Evolutionary conservation across 2,797 vertebrate species (phyloP), one percentile per base, ranked within the genome.

Genomic region (Oreochromis mossambicus): DNA sequence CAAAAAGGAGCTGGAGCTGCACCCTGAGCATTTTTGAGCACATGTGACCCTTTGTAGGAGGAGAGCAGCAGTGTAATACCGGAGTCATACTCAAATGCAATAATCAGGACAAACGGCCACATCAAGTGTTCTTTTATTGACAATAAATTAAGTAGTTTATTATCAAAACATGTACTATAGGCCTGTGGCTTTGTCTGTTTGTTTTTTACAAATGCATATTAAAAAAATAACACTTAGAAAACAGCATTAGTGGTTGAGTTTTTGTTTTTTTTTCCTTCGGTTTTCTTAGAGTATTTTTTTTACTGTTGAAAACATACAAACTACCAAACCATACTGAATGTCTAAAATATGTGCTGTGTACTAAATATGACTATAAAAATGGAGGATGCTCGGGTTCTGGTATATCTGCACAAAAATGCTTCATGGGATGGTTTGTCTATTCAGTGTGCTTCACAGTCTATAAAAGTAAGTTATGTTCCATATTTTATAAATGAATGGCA

Each of bases 1-100:
- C 93, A 99, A 98, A 84, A 97, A 97, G 92, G 98, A 99, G 94
- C 97, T 99, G 96, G 96, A 96, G 83, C 94, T 96, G 85, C 97
- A 98, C 78, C 98, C 98, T 0, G 97, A 98, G 13, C 97, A 97
- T 88, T 99, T 99, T 90, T 98, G 87, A 83, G 38, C 54, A n/a
- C 1, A 19, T 5, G 70, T 50, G 70, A 51, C 70, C 46, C 11
- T 75, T 32, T 34, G 46, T 51, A 34, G 70, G 46, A 32, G 70
- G 26, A 32, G 43, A 43, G 43, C 43, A 29, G 43, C 43, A 32
- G 15, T 32, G 26, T 32, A 32, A 48, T 46, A 55, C 77, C 76
- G 58, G 41, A 79, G 77, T 13, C 4, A 9, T 7, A 46, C 68
- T 32, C 52, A 36, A 15, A 76, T 82, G 83, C 77, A 91, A 83